Conservation (phyloP, 2,888 invertebrate genomes). For the Hydroisotoma schaefferi region DNA sequence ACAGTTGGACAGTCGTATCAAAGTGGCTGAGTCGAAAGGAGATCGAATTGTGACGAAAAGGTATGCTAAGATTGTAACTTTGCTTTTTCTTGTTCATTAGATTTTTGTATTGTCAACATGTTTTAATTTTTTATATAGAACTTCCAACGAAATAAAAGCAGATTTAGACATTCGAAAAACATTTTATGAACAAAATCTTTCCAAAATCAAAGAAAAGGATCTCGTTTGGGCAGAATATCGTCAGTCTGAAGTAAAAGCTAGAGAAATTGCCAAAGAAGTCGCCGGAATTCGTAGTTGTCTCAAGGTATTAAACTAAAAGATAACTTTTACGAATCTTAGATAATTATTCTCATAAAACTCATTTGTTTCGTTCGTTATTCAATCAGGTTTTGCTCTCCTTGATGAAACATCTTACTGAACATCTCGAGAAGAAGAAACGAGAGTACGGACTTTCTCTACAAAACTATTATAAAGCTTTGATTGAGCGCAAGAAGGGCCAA, state of each 20-base stretch:
- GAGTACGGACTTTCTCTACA: neutral
- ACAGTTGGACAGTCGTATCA: neutral
- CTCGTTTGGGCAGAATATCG: neutral
- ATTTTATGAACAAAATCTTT: constrained; percentile 6
- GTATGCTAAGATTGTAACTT: too few relatives aligned
- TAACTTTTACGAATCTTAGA: neutral
- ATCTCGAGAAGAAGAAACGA: neutral
- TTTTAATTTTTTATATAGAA: neutral
- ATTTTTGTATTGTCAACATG: too few relatives aligned
- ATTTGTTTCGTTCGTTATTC: neutral
- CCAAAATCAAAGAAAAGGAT: constrained; percentile 5
- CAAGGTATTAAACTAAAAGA: too few relatives aligned
- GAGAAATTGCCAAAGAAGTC: neutral
- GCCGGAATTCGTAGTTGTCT: neutral
- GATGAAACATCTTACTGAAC: neutral
- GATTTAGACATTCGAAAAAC: constrained; percentile 4
- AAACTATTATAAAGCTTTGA: neutral
- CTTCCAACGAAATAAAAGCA: neutral
- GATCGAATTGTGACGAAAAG: neutral
- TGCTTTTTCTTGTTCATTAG: too few relatives aligned
- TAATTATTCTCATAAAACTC: neutral
- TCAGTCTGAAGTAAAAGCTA: neutral
- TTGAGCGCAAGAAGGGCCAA: too few relatives aligned
- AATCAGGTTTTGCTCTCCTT: neutral
- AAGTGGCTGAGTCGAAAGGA: neutral